phyloP scores from a whole-genome alignment of 2,113 vertebrate genomes.

The Microtus oregoni region DNA sequence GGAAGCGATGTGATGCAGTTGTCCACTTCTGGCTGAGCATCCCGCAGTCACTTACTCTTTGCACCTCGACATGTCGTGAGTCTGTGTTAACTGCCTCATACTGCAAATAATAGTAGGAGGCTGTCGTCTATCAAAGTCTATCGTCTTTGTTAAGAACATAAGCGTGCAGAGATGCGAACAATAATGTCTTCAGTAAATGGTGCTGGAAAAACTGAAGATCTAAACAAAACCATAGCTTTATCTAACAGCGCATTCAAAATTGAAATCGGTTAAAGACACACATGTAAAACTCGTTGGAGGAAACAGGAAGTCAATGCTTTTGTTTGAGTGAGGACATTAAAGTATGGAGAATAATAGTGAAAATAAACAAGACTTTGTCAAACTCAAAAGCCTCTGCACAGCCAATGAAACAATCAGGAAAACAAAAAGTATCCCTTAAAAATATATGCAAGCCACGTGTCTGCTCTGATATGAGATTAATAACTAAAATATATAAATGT shows the following conservation, averaged over 20 bases:
- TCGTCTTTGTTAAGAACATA: neutral
- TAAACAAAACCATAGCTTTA: neutral
- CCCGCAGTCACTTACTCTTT: neutral
- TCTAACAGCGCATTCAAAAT: neutral
- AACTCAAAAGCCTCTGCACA: neutral
- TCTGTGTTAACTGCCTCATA: no score
- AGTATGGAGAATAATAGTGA: neutral
- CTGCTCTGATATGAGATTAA: neutral
- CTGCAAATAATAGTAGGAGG: neutral
- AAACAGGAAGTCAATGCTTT: neutral
- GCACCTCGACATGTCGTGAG: neutral
- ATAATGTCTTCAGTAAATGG: neutral
- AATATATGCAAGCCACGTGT: neutral
- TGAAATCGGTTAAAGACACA: neutral
- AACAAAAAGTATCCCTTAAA: neutral
- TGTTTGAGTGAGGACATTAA: neutral
- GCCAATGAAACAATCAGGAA: neutral
- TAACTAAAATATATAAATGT: neutral
- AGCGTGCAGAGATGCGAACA: rapidly evolving
- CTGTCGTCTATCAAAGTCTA: neutral
- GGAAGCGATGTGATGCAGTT: neutral
- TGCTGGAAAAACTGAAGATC: neutral
- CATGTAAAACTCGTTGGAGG: neutral
- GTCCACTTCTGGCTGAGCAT: neutral
- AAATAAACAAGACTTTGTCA: neutral